Conservation (phyloP, 2,888 invertebrate genomes). For the Barypeithes pellucidus region DNA sequence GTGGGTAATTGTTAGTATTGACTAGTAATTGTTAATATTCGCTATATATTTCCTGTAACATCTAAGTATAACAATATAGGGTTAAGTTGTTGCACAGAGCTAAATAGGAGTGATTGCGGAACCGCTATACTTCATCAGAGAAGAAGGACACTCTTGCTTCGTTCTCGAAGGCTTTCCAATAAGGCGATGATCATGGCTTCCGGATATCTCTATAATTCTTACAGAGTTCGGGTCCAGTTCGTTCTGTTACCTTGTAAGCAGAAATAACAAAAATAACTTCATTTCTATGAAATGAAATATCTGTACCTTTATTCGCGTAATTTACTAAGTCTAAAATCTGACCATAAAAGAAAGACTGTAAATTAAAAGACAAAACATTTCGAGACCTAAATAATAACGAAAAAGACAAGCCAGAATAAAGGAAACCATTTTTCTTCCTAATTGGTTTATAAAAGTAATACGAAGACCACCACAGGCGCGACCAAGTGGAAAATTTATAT, state of each 20-base stretch:
- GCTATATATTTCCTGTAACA: no score
- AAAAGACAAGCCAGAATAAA: constrained; percentile 44
- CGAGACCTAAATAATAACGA: constrained; percentile 42
- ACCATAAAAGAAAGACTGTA: constrained; percentile 37
- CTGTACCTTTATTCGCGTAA: constrained; percentile 6
- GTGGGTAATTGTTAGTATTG: no score
- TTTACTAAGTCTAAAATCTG: constrained; percentile 25
- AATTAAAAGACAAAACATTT: constrained; percentile 42
- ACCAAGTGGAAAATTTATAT: constrained; percentile 52
- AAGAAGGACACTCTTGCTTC: no score
- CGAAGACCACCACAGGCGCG: constrained; percentile 45
- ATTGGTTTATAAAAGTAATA: constrained; percentile 53
- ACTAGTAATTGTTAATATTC: no score
- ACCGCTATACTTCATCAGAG: no score
- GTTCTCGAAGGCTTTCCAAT: no score
- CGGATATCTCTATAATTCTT: no score
- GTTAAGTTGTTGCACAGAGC: no score
- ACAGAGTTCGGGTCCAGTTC: no score
- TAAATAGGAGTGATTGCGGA: no score
- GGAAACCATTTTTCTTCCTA: constrained; percentile 50
- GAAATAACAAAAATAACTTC: not conserved
- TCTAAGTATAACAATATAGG: no score
- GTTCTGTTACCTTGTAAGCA: not conserved
- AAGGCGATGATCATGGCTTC: no score
- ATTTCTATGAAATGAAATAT: not conserved